These are phyloP conservation scores for Eospalax fontanierii DNA, from an alignment of 2,797 vertebrate genomes.

Conservation along the genomic window DNA sequence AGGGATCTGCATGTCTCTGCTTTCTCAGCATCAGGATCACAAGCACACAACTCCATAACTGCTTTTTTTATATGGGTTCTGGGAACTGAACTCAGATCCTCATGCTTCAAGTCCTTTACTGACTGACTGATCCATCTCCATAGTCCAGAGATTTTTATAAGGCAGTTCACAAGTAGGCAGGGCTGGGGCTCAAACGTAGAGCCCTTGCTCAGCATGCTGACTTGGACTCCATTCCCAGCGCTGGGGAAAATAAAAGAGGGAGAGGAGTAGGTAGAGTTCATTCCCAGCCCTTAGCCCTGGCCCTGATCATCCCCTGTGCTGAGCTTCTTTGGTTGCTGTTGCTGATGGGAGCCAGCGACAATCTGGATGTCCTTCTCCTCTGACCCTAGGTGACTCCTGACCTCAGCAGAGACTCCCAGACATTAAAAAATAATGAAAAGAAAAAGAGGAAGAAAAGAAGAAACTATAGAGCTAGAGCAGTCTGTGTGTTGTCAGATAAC, in stretches of 20 bases:
- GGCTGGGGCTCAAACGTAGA: neutral
- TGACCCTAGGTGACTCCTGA: neutral
- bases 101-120: neutral
- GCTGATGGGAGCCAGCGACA: neutral
- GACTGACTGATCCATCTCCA: neutral
- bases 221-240: neutral
- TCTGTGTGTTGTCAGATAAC: conserved; percentile 75
- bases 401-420: neutral
- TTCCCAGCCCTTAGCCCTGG: neutral
- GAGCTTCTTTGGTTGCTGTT: neutral
- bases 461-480: conserved; percentile 34
- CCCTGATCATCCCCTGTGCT: accelerated
- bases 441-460: neutral
- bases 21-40: no score
- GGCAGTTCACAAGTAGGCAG: neutral
- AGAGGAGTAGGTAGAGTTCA: no score
- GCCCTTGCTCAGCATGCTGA: neutral
- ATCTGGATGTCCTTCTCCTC: neutral
- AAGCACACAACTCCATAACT: no score
- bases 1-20: no score
- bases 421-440: conserved; percentile 12
- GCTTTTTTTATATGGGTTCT: no score
- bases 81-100: no score
- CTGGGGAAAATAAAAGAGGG: neutral
- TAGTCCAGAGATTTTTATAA: neutral